Evolutionary conservation across 1,140 invertebrate genomes (phyloP).

Genomic region (Theocolax elegans): DNA sequence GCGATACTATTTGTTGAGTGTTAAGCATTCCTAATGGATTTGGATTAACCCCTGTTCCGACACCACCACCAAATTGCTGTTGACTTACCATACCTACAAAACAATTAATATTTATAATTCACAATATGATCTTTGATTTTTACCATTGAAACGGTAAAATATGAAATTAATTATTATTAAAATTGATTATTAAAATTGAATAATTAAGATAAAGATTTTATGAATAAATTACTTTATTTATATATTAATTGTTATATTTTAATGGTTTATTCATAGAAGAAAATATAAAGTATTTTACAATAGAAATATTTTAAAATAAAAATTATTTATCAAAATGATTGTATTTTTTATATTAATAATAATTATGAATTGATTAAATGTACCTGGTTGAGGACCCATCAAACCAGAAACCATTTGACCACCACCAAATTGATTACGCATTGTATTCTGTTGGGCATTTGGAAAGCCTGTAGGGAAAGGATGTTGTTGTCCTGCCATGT

Average conservation of each 20-base stretch:
- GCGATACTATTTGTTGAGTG: constrained; percentile 57
- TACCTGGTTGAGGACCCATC: constrained; percentile 68
- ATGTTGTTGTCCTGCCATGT: constrained; percentile 72
- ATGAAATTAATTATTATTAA: too few relatives aligned
- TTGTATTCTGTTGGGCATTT: constrained; percentile 67
- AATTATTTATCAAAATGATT: too few relatives aligned
- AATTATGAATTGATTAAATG: constrained; percentile 7
- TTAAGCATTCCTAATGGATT: constrained; percentile 62
- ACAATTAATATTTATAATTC: too few relatives aligned
- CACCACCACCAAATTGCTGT: constrained; percentile 62
- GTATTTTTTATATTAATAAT: not conserved
- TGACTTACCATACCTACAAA: constrained; percentile 59
- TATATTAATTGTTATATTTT: constrained; percentile 5
- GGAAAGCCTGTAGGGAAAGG: constrained; percentile 70
- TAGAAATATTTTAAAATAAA: not conserved
- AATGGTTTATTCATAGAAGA: not conserved
- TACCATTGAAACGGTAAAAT: too few relatives aligned
- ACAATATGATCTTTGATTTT: too few relatives aligned
- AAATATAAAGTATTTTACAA: constrained; percentile 5
- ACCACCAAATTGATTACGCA: constrained; percentile 70
- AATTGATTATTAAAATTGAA: too few relatives aligned
- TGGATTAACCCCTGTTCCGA: constrained; percentile 55
- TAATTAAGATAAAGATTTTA: not conserved
- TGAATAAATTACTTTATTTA: not conserved
- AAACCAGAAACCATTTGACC: constrained; percentile 69